Base-by-base conservation (phyloP, 2,797 vertebrate species). In the Enteromius trimaculatus region DNA sequence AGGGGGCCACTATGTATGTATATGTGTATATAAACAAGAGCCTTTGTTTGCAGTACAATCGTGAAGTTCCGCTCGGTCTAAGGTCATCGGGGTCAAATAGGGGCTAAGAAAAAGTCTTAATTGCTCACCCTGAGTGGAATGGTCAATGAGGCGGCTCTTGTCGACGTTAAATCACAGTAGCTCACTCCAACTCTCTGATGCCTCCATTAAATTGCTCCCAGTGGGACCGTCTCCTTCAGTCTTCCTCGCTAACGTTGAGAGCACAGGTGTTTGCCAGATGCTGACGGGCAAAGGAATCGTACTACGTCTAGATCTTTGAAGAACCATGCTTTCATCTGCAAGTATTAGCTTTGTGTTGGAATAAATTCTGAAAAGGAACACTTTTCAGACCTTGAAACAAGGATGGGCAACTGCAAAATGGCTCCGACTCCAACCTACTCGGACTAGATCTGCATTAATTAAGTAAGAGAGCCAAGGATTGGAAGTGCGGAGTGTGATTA, bases 31-130 rank as follows among this genome's bases (percentile, higher is more conserved):
- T 58, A 55, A 76, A 58, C 60, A 13, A 84, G 72, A 39, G 16
- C n/a, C 19, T 53, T 62, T 39, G 68, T 75, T 70, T 72, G 49
- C 49, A 13, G 9, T 69, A 19, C 23, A 9, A 17, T 31, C 62
- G 34, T 29, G 53, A 11, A 39, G 7, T 55, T 21, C 37, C 37
- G 14, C 0, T 68, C 7, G 74, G 86, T 79, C 47, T 58, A 81
- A 89, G 85, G 89, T 86, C 82, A 74, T 77, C 37, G 2, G 26
- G 89, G 90, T 91, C 91, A 90, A 85, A 42, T 86, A 78, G 82
- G 81, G 78, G 87, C 90, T 88, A 51, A 89, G 84, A 88, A 85
- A 87, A 86, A 72, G 89, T 89, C 82, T 44, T 92, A 91, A 93
- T 92, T 91, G 91, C 88, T 86, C 81, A 81, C 70, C 84, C 79